A percentile compares a stretch with the other conserved stretches of the same genome.
phyloP scores from a whole-genome alignment of 2,888 invertebrate genomes.

The Andrena dorsata region DNA sequence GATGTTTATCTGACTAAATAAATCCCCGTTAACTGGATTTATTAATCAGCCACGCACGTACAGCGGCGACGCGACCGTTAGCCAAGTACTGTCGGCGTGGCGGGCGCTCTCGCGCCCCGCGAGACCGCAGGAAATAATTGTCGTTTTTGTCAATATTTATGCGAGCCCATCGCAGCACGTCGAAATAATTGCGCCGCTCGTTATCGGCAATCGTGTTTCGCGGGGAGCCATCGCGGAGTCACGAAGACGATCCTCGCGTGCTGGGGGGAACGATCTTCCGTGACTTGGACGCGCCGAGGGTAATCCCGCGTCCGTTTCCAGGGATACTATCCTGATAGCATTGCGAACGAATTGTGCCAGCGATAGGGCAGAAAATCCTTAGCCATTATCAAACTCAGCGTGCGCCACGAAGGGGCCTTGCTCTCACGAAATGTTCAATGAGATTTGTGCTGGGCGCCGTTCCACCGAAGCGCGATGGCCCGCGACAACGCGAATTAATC shows the following conservation, averaged over 20 bases:
- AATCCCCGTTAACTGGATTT: constrained; percentile 65
- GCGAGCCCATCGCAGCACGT: constrained; percentile 48
- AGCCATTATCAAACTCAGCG: too few species aligned
- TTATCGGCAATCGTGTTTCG: constrained; percentile 65
- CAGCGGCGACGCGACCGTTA: constrained; percentile 56
- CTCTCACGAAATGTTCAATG: too few species aligned
- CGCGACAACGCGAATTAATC: constrained; percentile 35
- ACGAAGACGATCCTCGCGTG: constrained; percentile 51
- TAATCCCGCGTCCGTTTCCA: constrained; percentile 35
- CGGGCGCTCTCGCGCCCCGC: constrained; percentile 15
- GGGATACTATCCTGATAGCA: constrained; percentile 3
- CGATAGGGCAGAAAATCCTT: neutral
- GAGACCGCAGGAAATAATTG: constrained; percentile 58
- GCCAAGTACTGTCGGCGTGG: constrained; percentile 16
- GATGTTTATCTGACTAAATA: constrained; percentile 60
- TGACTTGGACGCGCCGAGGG: constrained; percentile 40
- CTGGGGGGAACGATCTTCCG: constrained; percentile 50
- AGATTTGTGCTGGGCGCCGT: neutral
- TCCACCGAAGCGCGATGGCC: constrained; percentile 18
- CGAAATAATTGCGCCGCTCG: constrained; percentile 69
- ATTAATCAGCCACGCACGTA: constrained; percentile 63
- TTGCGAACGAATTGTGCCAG: neutral
- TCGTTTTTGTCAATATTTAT: constrained; percentile 64
- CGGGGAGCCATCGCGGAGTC: constrained; percentile 48
- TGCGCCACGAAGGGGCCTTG: too few species aligned